Base-by-base conservation (phyloP, 2,888 invertebrate species). In the Microchrysa polita region DNA sequence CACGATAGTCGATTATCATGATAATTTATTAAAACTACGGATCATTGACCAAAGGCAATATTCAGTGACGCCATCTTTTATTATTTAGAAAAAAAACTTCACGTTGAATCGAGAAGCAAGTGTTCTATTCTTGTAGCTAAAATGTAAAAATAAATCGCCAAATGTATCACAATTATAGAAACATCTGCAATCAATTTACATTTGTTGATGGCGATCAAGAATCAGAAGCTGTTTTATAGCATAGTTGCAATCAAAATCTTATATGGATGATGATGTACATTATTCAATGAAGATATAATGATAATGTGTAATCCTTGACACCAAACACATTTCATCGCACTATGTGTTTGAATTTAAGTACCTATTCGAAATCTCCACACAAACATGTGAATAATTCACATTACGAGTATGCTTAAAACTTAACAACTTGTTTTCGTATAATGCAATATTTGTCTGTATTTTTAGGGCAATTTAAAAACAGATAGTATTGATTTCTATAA, bases 261-360 rank as follows among this genome's bases (percentile, higher is more conserved):
- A 59, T 23, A 55, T 59, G 22, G 22, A 59, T 23, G 23, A 14
- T 23, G 59, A 7, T 22, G 27, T 34, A 7, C 27, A n/a, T n/a
- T 34, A 7, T 34, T 34, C n/a, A 7, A 34, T 34, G 27, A 34
- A 34, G 59, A 20, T n/a, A n/a, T n/a, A 12, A 23, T 59, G 59
- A 59, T 59, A 59, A 59, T 59, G 59, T 59, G 20, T 14, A 59
- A 23, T 59, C 59, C 59, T 59, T 59, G 59, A 59, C 59, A 59
- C 23, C 22, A 59, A 59, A 59, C 20, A 59, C 23, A 59, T 10
- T 23, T 22, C 22, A 14, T 23, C 23, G 14, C 59, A 59, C 23
- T n/a, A 23, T 23, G 23, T 59, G 59, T 22, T 59, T 23, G 10
- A 59, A 59, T 48, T 7, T 48, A 48, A 48, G 27, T 34, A 7